Base-by-base conservation (phyloP, 1,140 invertebrate species). In the Arctopsyche grandis region DNA sequence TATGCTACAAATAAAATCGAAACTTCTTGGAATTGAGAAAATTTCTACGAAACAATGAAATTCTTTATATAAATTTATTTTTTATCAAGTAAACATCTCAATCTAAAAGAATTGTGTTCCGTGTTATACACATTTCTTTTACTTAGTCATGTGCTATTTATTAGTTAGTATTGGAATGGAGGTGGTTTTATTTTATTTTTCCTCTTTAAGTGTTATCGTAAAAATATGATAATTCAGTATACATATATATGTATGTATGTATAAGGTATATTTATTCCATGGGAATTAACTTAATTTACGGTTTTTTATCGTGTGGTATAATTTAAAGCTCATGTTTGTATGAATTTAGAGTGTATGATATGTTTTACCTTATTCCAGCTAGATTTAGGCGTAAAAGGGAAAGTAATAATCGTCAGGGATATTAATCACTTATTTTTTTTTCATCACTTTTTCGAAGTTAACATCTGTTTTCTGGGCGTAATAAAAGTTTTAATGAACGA, bases 401-500 rank as follows among this genome's bases (percentile, higher is more conserved):
- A 52, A 52, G 48, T 52, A 52, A 52, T 52, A 52, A 52, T 52
- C 48, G 48, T 52, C 16, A 52, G 48, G 48, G 48, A 52, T 52
- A 52, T 52, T 52, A 52, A 52, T 52, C 48, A 52, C 48, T 52
- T 10, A 66, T 66, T 66, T 66, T 66, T 22, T 66, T 66, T 66
- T 26, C 63, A 66, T 66, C 9, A 24, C 63, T 66, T n/a, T 66
- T 66, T 66, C 14, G 22, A 26, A 66, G 63, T 66, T 66, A 66
- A 66, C 63, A 66, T 66, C 63, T 66, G 63, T 22, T 66, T 66
- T 66, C 24, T 10, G 63, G 24, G 63, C 63, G 63, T 26, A 66
- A 66, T 66, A 66, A 66, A 66, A 66, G 63, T 66, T 66, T 66
- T 66, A 66, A 66, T 66, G 63, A 66, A 66, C 63, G 63, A 66